Evolutionary conservation across 2,888 invertebrate species (phyloP), one percentile per base, ranked within the genome.

Genomic region (Yponomeuta evonymella): DNA sequence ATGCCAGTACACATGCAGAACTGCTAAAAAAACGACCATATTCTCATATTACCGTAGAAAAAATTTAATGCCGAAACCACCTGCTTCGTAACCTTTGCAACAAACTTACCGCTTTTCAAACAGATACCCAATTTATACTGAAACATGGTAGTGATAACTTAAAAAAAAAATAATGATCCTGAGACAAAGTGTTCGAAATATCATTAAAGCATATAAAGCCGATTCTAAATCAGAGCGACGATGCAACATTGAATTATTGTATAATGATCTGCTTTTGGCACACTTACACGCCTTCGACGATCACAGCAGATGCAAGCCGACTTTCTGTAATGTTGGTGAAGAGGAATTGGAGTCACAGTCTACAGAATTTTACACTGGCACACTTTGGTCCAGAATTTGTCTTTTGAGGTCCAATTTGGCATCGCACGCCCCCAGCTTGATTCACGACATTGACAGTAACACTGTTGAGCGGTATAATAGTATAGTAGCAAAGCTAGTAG

Each of bases 391-490:
- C 12, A 48, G 33, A 33, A 67, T 67, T 33, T 67, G 71, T 67
- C 23, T 67, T 67, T 36, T 71, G 5, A 62, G n/a, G 33, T 11
- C 15, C 15, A 67, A 48, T n/a, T 4, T 67, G 15, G 72, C 73
- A 33, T 30, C 70, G 10, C 70, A 74, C 48, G 69, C 73, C 8
- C 58, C 69, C n/a, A 75, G 74, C 63, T 51, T 72, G 30, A 71
- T 77, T 30, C 67, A 73, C 12, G 73, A 78, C 70, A 73, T 76
- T 29, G 74, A 76, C 65, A 81, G 74, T 70, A 80, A 81, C 72
- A 65, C 70, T 9, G 79, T 79, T 8, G 80, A 82, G 74, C 72
- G 71, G 12, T 83, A 74, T 71, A 78, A 79, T 70, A 75, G 74
- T 30, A 70, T 78, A 30, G 74, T 81, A 8, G 77, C 78, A 6